Base-by-base conservation (phyloP, 2,888 invertebrate genomes). In the Cerastis leucographa region DNA sequence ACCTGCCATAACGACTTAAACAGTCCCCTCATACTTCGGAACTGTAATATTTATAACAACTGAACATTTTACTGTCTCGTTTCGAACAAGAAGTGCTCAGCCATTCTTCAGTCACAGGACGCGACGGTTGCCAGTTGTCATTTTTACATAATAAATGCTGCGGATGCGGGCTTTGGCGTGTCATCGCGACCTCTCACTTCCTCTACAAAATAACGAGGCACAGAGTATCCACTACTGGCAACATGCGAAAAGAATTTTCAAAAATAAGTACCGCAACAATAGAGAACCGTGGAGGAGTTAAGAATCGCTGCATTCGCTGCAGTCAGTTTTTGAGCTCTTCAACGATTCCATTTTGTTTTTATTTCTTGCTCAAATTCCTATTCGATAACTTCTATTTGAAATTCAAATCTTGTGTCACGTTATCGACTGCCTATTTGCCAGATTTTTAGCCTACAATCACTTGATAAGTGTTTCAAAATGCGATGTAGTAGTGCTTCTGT, bases 171-270 rank as follows among this genome's bases (percentile, higher is more conserved):
- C 78, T 83, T 83, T 71, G 78, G 83, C 77, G 69, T 85, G 84
- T 87, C 87, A 87, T 86, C 84, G 51, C 81, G 73, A 84, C 90
- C 90, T 88, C 87, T 90, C 90, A 89, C 90, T 90, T 90, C 90
- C 88, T 83, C 84, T 76, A 76, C 68, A 66, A 72, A 69, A 78
- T 74, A 70, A 78, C 17, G 56, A 83, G 62, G 56, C 8, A 46
- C 83, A 73, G 66, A 81, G 73, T 49, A 59, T 54, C 42, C 61
- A 81, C 56, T 71, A 54, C 29, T 22, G 22, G 66, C 19, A 69
- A 69, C 25, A 29, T 17, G n/a, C 3, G 12, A 56, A 61, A 56
- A 49, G n/a, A 49, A 42, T 54, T n/a, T 40, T 14, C 5, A 62
- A 46, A 75, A 61, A 25, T 6, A 35, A 54, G 22, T n/a, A 54